Percentiles rank a stretch among this genome's conserved stretches.
Evolutionary conservation across 2,113 vertebrate genomes (phyloP).

Genomic region (Accipiter cooperii): DNA sequence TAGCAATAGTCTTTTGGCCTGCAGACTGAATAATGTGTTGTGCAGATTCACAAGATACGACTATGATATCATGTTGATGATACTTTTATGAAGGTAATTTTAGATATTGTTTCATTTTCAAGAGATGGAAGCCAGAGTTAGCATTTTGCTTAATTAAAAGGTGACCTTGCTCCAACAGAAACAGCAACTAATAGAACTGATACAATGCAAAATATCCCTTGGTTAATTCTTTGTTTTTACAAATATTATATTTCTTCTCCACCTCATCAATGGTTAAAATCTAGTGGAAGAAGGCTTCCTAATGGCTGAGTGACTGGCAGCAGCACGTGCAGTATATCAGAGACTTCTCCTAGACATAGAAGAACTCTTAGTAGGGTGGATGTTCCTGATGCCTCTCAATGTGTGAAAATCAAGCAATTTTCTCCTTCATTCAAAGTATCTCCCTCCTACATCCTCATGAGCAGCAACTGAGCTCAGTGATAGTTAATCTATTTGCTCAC

Average conservation of each 20-base stretch:
- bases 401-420: background rate
- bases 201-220: background rate
- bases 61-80: background rate
- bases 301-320: background rate
- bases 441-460: background rate
- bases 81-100: background rate
- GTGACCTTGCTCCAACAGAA: background rate
- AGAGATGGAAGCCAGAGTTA: background rate
- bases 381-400: background rate
- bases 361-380: background rate
- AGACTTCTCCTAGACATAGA: background rate
- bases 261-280: background rate
- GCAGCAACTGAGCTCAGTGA: background rate
- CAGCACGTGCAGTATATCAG: background rate
- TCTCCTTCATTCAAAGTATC: background rate
- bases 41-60: background rate
- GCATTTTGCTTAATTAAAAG: background rate
- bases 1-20: background rate
- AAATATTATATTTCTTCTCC: background rate
- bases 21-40: background rate
- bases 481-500: background rate
- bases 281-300: background rate
- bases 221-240: background rate
- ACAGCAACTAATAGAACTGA: background rate
- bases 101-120: background rate